Evolutionary conservation across 2,797 vertebrate species (phyloP), one percentile per base, ranked within the genome.

Genomic region (Tarsius wallacei): DNA sequence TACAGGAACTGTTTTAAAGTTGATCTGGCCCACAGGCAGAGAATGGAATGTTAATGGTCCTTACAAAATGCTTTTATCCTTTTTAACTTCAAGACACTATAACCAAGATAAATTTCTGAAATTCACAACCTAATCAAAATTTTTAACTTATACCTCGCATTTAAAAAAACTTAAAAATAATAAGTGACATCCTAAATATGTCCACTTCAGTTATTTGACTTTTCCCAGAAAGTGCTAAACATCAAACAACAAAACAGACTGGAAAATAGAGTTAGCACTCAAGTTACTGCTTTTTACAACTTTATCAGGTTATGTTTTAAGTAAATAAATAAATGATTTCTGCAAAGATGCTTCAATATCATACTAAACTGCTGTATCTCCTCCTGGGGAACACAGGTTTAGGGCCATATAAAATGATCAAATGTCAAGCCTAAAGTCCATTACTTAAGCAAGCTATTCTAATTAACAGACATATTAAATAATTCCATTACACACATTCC

Each of bases 361-460:
- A 55, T 33, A 24, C 42, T 90, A 61, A 87, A 85, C 7, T 81
- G 51, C 77, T 90, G 0, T 7, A 49, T 71, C 77, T 93, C 55
- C 36, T 95, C 55, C 1, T 49, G 47, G 14, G 61, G 51, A 12
- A 42, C 31, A 73, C 33, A 96, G 73, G 33, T 80, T 93, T 76
- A 91, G 59, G n/a, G 84, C 71, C 86, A 51, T 85, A 96, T 9
- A 10, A 93, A 96, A 66, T 91, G 59, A 91, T n/a, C 63, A 83
- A 95, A 88, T 49, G 42, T 53, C 80, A 97, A 92, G 42, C 26
- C 73, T 88, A 82, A 94, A 93, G 36, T 17, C 36, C 36, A 26
- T 91, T 74, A 68, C 33, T 93, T 95, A 84, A 85, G n/a, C 28
- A 92, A 97, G 22, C 33, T 93, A 91, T 64, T 93, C 61, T 28